Conservation (phyloP, 2,113 vertebrate species). For the Semnornis frantzii region DNA sequence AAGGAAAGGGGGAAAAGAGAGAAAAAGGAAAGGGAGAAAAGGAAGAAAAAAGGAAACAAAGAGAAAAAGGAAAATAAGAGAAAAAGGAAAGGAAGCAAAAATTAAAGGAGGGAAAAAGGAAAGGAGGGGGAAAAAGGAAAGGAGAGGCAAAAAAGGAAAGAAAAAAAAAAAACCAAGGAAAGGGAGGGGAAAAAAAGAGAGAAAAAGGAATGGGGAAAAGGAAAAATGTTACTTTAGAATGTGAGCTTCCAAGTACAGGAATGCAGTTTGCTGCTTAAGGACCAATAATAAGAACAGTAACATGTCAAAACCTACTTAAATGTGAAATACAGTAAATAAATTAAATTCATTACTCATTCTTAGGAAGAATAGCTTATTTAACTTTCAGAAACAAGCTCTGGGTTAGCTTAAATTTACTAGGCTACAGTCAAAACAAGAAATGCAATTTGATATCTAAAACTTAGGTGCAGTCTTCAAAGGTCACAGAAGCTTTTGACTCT, state of each 20-base stretch:
- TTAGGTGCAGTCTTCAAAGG: background rate
- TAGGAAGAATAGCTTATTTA: background rate
- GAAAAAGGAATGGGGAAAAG: background rate
- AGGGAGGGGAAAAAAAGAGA: no score
- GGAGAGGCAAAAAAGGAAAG: no score
- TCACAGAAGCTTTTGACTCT: background rate
- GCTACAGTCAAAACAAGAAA: background rate
- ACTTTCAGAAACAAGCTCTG: background rate
- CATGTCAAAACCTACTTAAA: background rate
- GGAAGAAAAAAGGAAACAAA: no score
- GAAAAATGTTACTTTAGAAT: background rate
- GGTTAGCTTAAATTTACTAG: background rate
- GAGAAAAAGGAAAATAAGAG: no score
- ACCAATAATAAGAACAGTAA: background rate
- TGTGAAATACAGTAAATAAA: background rate
- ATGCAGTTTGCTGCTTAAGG: background rate
- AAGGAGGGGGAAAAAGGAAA: no score
- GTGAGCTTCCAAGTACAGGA: background rate
- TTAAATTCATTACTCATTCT: background rate
- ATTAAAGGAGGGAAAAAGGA: no score
- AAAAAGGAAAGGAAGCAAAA: no score
- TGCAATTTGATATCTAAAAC: background rate
- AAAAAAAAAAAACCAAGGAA: no score
- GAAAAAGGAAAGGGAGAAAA: no score
- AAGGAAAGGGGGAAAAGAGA: no score